Conservation (phyloP, 2,888 invertebrate species). For the Drosophila colorata region DNA sequence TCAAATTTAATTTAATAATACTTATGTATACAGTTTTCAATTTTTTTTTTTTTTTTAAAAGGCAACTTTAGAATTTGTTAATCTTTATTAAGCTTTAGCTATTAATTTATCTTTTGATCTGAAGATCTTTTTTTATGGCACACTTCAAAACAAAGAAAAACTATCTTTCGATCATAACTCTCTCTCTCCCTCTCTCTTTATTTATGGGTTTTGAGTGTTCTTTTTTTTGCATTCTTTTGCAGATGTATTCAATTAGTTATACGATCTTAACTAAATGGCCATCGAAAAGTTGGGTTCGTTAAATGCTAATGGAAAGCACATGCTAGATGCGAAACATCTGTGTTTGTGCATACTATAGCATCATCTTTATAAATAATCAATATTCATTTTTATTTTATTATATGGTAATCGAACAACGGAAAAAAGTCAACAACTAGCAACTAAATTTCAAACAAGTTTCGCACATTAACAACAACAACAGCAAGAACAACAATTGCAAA, state of each 20-base stretch:
- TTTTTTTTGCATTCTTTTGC: constrained; percentile 4
- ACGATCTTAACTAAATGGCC: constrained; percentile 22
- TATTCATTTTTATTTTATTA: constrained; percentile 52
- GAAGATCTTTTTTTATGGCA: too few relatives aligned
- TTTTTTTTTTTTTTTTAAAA: too few relatives aligned
- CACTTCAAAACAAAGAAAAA: too few relatives aligned
- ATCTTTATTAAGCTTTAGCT: too few relatives aligned
- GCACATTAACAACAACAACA: constrained; percentile 48
- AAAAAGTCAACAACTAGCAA: constrained; percentile 30
- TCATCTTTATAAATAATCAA: constrained; percentile 68
- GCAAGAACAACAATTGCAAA: constrained; percentile 47
- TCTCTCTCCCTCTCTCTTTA: background rate
- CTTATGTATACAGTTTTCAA: too few relatives aligned
- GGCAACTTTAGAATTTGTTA: too few relatives aligned
- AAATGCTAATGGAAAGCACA: constrained; percentile 48
- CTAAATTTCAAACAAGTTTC: constrained; percentile 63
- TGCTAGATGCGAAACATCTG: constrained; percentile 24
- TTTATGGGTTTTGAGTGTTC: background rate
- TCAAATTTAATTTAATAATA: too few relatives aligned
- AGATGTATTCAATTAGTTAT: constrained; percentile 28
- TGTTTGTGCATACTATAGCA: constrained; percentile 34
- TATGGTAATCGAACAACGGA: constrained; percentile 49
- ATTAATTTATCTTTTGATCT: too few relatives aligned
- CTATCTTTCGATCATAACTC: background rate
- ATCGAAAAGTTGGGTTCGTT: constrained; percentile 14